Evolutionary conservation across 2,888 invertebrate species (phyloP).

Genomic region (Pristionchus fissidentatus): DNA sequence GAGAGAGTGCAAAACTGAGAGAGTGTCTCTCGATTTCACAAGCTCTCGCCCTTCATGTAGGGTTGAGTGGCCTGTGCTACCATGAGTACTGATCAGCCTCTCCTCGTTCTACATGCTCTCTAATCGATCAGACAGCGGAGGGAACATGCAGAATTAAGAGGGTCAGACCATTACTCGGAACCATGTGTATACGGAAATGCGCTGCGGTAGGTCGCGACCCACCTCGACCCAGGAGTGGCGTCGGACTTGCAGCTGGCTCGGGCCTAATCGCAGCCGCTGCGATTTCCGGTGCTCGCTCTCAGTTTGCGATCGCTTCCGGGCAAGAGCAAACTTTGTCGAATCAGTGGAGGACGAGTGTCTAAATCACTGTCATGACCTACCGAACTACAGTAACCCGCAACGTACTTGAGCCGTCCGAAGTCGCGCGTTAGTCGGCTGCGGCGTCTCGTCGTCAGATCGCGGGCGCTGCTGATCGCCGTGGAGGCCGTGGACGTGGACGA

Average conservation of each 20-base stretch:
- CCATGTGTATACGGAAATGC: too few species aligned
- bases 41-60: too few species aligned
- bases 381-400: not conserved
- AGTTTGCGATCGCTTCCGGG: not conserved
- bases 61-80: too few species aligned
- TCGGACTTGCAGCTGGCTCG: not conserved
- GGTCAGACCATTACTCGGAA: too few species aligned
- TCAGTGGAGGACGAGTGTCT: not conserved
- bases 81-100: too few species aligned
- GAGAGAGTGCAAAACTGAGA: too few species aligned
- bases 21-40: too few species aligned
- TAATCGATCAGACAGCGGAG: too few species aligned
- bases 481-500: conserved; percentile 25
- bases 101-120: too few species aligned
- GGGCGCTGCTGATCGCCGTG: not conserved
- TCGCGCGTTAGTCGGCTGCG: not conserved
- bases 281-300: not conserved
- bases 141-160: too few species aligned
- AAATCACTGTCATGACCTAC: not conserved
- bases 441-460: not conserved
- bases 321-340: not conserved
- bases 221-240: conserved; percentile 33
- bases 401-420: not conserved
- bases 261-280: not conserved
- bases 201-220: too few species aligned